Conservation (phyloP, 2,888 invertebrate genomes). For the Standfussiana lucernea region DNA sequence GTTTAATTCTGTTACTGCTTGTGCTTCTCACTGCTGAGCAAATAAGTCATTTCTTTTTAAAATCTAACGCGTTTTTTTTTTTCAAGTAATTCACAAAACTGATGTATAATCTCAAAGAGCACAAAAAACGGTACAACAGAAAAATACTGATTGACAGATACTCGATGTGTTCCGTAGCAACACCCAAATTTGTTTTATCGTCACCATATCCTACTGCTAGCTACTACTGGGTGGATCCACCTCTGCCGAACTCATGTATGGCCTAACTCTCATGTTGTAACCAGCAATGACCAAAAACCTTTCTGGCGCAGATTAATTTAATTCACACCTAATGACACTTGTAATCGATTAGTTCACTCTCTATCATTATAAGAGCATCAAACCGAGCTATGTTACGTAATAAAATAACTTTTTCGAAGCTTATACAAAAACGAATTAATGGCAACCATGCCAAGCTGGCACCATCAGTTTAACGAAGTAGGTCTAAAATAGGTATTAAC, state of each 20-base stretch:
- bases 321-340: not conserved
- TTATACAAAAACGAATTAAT: not conserved
- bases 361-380: not conserved
- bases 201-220: not conserved
- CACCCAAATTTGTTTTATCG: not conserved
- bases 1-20: not conserved
- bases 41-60: not conserved
- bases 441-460: not conserved
- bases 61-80: too few species aligned
- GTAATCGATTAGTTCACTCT: constrained; percentile 1
- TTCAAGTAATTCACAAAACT: too few species aligned
- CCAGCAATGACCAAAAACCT: not conserved
- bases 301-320: not conserved
- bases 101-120: too few species aligned
- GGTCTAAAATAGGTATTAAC: not conserved
- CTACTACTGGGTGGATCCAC: too few species aligned
- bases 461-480: not conserved
- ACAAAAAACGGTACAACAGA: too few species aligned
- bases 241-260: not conserved
- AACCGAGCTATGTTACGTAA: not conserved
- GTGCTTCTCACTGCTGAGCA: not conserved
- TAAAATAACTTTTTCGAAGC: not conserved
- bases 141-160: too few species aligned
- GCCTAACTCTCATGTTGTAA: not conserved
- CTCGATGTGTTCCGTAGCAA: not conserved